Evolutionary conservation across 1,140 invertebrate genomes (phyloP).

Genomic region (Drusus annulatus): DNA sequence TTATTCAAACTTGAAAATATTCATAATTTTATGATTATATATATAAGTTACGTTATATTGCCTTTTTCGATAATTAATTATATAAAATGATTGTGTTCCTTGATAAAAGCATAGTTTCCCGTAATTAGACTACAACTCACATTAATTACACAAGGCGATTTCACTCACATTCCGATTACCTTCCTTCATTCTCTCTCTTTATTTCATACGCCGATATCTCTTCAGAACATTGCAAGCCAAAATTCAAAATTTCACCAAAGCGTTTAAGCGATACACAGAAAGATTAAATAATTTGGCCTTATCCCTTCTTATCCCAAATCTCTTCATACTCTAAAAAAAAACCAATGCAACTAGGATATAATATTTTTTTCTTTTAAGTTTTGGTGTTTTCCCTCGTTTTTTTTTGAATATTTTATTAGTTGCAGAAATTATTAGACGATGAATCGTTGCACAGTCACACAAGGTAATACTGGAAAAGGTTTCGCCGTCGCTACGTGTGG

Average conservation of each 20-base stretch:
- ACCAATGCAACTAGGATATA: too few species aligned
- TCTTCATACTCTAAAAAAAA: neutral
- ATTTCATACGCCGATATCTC: neutral
- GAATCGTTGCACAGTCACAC: slow-evolving; percentile 61
- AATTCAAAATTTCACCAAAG: slow-evolving; percentile 20
- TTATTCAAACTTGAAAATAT: slow-evolving; percentile 6
- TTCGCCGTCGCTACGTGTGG: slow-evolving; percentile 69
- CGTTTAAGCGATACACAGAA: slow-evolving; percentile 10
- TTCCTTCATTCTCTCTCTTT: neutral
- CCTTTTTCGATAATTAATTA: neutral
- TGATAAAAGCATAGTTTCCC: neutral
- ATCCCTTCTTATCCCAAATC: too few species aligned
- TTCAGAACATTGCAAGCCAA: slow-evolving; percentile 4
- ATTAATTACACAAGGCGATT: slow-evolving; percentile 41
- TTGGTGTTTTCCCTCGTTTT: too few species aligned
- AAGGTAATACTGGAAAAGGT: slow-evolving; percentile 69
- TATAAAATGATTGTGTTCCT: slow-evolving; percentile 12
- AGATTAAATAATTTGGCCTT: too few species aligned
- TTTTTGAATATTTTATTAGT: too few species aligned
- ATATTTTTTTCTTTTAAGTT: too few species aligned
- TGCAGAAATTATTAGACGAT: too few species aligned
- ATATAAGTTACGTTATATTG: neutral
- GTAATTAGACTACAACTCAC: slow-evolving; percentile 28
- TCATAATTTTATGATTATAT: neutral
- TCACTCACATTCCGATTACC: slow-evolving; percentile 21